phyloP scores from a whole-genome alignment of 2,113 vertebrate genomes.

The Cacatua alba region DNA sequence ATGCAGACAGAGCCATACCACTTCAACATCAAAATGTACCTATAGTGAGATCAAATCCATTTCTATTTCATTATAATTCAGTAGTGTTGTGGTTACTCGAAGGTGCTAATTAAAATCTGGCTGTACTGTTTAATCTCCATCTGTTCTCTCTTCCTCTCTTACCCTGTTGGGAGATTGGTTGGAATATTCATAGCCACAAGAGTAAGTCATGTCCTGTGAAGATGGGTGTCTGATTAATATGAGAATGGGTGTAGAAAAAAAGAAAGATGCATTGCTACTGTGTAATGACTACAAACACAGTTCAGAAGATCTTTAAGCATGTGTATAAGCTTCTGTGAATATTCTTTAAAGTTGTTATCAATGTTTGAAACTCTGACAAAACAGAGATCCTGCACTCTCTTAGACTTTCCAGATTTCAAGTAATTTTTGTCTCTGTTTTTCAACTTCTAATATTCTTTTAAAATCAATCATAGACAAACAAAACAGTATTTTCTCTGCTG shows the following conservation, averaged over 20 bases:
- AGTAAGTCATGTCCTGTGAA: neutral
- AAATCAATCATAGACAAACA: neutral
- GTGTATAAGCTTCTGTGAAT: neutral
- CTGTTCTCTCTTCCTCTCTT: neutral
- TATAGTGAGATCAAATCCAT: neutral
- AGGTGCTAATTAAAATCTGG: constrained; percentile 19
- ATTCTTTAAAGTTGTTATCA: neutral
- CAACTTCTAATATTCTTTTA: neutral
- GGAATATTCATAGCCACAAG: neutral
- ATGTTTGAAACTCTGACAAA: neutral
- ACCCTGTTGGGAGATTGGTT: neutral
- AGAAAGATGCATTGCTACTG: neutral
- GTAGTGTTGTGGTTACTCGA: neutral
- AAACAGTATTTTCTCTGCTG: neutral
- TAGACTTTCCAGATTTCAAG: neutral
- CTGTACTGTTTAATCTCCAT: neutral
- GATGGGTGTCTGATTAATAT: neutral
- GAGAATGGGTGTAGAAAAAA: neutral
- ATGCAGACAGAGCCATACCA: neutral
- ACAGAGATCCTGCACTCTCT: neutral
- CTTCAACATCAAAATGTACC: neutral
- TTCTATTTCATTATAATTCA: neutral
- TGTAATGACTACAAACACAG: neutral
- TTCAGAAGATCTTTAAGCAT: neutral
- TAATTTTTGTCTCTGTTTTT: neutral